Evolutionary conservation across 2,797 vertebrate genomes (phyloP).

Genomic region (Crocodylus rhombifer): DNA sequence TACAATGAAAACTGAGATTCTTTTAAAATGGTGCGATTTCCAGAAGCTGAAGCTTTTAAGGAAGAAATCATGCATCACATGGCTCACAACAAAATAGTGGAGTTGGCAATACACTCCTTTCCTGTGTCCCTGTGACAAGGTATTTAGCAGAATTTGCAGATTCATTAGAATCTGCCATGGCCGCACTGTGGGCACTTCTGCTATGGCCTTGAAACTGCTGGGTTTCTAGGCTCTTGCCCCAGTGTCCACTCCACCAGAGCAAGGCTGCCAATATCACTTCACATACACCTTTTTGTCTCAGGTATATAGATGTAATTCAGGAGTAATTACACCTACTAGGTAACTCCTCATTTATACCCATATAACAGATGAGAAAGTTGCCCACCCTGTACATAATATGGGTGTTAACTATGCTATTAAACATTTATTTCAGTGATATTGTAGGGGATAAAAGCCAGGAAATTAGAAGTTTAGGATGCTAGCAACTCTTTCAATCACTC

Average conservation of each 20-base stretch:
- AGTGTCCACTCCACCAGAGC: too few species aligned
- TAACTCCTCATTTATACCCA: not conserved
- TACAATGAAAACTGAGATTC: not conserved
- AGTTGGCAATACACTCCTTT: too few species aligned
- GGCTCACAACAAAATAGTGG: not conserved
- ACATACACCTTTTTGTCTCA: conserved; percentile 24
- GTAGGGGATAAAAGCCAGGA: not conserved
- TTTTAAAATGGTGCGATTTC: not conserved
- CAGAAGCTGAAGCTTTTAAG: not conserved
- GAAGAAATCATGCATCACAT: not conserved
- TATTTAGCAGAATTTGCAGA: too few species aligned
- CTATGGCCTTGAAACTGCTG: too few species aligned
- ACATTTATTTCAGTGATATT: not conserved
- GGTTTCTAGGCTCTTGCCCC: too few species aligned
- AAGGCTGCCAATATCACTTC: not conserved
- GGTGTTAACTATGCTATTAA: not conserved
- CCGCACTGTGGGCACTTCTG: too few species aligned
- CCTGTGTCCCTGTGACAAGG: too few species aligned
- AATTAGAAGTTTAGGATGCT: not conserved
- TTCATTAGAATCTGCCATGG: too few species aligned
- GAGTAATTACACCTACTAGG: not conserved
- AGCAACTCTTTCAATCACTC: not conserved
- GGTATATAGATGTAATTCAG: not conserved
- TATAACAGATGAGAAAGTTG: not conserved
- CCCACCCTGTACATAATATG: not conserved